Evolutionary conservation across 2,888 invertebrate genomes (phyloP), one percentile per base, ranked within the genome.

Genomic region (Hofmannophila pseudospretella): DNA sequence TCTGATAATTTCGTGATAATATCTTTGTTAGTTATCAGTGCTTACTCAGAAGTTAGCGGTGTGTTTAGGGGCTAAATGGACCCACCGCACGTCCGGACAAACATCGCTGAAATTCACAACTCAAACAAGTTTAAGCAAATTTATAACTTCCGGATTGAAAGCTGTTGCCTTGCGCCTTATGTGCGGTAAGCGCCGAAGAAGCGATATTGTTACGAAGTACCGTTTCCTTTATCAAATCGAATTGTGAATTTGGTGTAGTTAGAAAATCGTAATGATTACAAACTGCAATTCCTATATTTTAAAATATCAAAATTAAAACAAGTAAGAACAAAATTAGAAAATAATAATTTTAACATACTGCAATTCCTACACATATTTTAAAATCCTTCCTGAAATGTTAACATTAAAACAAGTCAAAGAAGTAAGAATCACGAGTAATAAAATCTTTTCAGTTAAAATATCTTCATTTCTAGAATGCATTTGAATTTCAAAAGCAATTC

Each of bases 51-150:
- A 80, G 76, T 81, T 81, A 66, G 66, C 57, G 69, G 73, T 73
- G 67, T 67, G 74, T 74, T 76, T 77, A 71, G 73, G 71, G 66
- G 60, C 72, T 75, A 78, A 81, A 78, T 74, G 75, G 79, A 69
- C 74, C 77, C 77, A 69, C 81, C 77, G 69, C 81, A 81, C 81
- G 79, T 82, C 82, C 78, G 74, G 71, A 65, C 80, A 82, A 84
- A 82, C 81, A 82, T 72, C 74, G 72, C 59, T 68, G 67, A 70
- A 79, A 81, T 76, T 76, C 68, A 58, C 51, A 82, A 84, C 79
- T 81, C 73, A 81, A 84, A 82, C 80, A 84, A 82, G 64, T 81
- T 84, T 75, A 79, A 70, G 72, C 67, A 80, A 82, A 84, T 82
- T 81, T 78, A 82, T 80, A 82, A 81, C 73, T 82, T 81, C 74